Evolutionary conservation across 1,140 invertebrate species (phyloP), one percentile per base, ranked within the genome.

Genomic region (Venustaconcha ellipsiformis): DNA sequence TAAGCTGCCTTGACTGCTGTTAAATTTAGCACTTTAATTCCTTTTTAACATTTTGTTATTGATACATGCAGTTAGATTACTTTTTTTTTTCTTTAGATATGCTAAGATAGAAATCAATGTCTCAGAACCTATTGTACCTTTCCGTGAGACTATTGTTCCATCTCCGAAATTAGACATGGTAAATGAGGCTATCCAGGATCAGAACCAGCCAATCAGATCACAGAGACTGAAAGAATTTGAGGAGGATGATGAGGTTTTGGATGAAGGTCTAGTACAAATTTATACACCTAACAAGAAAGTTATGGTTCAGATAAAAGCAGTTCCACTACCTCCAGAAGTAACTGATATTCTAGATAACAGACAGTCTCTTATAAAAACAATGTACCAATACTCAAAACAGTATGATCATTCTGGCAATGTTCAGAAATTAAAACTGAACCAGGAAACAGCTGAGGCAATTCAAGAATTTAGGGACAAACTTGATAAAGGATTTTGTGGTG

Each of bases 61-160:
- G 14, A n/a, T 20, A 30, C 18, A 20, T 65, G 56, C n/a, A 67
- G 55, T 14, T 30, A 13, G 20, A n/a, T 26, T 20, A 6, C 48
- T n/a, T 65, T 74, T 69, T 90, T 91, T 91, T 65, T 83, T 59
- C 84, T 6, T 48, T 48, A 93, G 94, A 81, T 98, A 96, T 91
- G 96, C 96, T 1, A 96, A 96, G 88, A 93, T 98, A 72, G 94
- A 96, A 59, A 91, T 99, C 14, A 94, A 94, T 80, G 96, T 96
- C 0, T 99, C 97, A 1, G 93, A 95, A 83, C 98, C 98, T 0
- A 99, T 99, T 80, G 97, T 99, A 5, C 95, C 97, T 17, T 98
- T 99, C 82, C 92, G 96, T 81, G 98, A 99, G 90, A 99, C 97
- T 0, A 93, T 99, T 11, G 93, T 99, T 0, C 92, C 92, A 57